Evolutionary conservation across 2,888 invertebrate genomes (phyloP).

Genomic region (Spilosoma lubricipeda): DNA sequence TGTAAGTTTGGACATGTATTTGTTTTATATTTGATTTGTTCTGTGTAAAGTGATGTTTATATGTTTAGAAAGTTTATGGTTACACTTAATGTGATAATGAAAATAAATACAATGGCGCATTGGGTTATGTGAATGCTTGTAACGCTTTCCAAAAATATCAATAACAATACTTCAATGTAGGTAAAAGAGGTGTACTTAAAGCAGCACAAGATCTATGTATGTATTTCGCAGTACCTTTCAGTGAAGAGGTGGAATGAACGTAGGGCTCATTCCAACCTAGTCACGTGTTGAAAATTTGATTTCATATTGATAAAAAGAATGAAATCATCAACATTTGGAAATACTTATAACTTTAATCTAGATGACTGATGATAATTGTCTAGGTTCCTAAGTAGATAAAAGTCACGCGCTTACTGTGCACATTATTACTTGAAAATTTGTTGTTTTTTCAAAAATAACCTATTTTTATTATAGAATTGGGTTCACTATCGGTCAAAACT

Average conservation of each 20-base stretch:
- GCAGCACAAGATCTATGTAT: background rate
- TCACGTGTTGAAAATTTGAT: background rate
- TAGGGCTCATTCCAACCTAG: background rate
- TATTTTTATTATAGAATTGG: background rate
- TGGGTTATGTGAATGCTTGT: background rate
- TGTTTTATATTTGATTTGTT: background rate
- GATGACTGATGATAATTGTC: background rate
- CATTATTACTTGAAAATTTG: background rate
- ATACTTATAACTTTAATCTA: background rate
- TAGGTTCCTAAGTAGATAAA: background rate
- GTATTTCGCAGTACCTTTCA: background rate
- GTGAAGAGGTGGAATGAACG: background rate
- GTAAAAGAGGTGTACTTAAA: background rate
- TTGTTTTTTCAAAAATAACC: background rate
- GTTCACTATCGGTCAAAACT: background rate
- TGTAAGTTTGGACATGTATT: background rate
- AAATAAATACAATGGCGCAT: background rate
- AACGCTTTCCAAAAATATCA: background rate
- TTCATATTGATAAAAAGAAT: background rate
- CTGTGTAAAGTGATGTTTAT: background rate
- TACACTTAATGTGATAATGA: background rate
- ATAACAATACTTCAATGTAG: background rate
- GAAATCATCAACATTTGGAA: background rate
- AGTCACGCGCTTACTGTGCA: background rate
- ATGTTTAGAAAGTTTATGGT: background rate